Evolutionary conservation across 2,113 vertebrate species (phyloP).

Genomic region (Mastomys natalensis): DNA sequence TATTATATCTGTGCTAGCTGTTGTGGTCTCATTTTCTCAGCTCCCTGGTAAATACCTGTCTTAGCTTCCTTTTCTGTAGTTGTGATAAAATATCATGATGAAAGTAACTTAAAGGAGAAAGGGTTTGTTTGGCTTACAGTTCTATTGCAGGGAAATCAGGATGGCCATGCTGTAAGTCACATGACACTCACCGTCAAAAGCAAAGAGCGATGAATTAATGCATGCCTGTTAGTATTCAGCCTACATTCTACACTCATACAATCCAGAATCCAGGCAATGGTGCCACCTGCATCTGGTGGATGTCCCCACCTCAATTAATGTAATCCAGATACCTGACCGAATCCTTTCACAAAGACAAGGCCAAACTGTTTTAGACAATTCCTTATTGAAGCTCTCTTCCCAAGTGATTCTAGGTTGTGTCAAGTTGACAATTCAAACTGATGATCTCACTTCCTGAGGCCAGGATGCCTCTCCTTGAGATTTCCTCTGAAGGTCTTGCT

Average conservation of each 20-base stretch:
- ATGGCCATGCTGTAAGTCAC: background rate
- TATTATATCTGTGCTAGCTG: background rate
- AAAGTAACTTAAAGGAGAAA: background rate
- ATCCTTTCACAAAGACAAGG: background rate
- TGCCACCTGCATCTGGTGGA: background rate
- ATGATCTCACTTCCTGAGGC: background rate
- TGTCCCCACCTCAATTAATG: background rate
- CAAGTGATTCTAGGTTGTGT: background rate
- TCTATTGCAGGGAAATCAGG: background rate
- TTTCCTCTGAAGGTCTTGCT: background rate
- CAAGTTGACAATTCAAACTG: background rate
- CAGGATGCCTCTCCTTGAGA: background rate
- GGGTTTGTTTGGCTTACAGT: background rate
- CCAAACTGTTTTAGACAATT: background rate
- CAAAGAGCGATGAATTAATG: background rate
- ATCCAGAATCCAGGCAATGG: background rate
- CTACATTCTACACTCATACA: background rate
- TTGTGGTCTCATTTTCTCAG: background rate
- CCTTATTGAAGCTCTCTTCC: background rate
- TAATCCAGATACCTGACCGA: background rate
- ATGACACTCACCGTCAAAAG: background rate
- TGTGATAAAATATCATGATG: background rate
- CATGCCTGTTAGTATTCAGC: background rate
- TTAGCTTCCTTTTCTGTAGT: background rate
- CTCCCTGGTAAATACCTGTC: background rate